Percentiles rank a stretch among this genome's conserved stretches.
These are phyloP conservation scores for human (Homo sapiens) DNA, from an alignment of 2,113 vertebrate genomes.

Conservation along the genomic window DNA sequence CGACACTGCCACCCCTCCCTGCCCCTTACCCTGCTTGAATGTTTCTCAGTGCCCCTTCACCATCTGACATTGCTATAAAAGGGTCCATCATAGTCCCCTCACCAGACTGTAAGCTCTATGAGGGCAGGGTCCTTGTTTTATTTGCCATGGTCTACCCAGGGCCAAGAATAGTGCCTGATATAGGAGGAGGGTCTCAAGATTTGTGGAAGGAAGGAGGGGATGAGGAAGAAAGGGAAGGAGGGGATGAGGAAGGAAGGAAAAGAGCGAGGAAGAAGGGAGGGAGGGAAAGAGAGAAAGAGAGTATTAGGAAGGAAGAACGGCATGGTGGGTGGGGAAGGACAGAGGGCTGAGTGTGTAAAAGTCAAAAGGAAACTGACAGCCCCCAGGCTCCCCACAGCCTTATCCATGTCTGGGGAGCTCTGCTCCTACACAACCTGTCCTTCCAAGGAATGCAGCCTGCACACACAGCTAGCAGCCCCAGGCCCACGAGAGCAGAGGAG, in stretches of 20 bases:
- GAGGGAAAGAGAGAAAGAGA: no score
- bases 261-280: no score
- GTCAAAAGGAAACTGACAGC: not conserved
- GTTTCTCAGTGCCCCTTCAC: not conserved
- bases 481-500: not conserved
- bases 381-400: not conserved
- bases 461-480: not conserved
- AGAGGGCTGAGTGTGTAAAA: not conserved
- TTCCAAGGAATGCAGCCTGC: not conserved
- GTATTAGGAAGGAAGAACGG: no score
- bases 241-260: no score
- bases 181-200: not conserved
- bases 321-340: not conserved
- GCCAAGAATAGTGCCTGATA: not conserved
- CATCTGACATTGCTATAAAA: not conserved
- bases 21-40: not conserved
- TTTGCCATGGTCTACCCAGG: no score
- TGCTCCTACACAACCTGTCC: not conserved
- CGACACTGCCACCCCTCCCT: not conserved
- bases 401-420: not conserved
- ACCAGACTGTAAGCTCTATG: not conserved
- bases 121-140: not conserved
- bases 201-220: not conserved
- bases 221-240: not conserved
- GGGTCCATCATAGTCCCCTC: not conserved